Conservation (phyloP, 2,797 vertebrate species). For the Meriones psammophilus region DNA sequence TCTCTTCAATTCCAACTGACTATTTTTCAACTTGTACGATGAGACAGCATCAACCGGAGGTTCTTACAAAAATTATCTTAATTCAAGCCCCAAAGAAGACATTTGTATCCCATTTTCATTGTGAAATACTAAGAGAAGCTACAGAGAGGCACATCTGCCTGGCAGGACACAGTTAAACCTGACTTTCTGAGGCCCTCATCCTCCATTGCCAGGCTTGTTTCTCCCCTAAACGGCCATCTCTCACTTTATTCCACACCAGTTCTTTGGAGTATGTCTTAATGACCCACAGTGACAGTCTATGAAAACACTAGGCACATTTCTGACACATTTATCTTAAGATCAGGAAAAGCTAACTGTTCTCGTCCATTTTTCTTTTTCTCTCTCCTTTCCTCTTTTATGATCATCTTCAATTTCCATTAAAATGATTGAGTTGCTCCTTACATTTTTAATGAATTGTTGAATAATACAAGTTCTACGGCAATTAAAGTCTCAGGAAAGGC, state of each 20-base stretch:
- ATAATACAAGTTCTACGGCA: conserved; percentile 69
- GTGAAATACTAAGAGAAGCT: neutral
- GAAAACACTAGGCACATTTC: neutral
- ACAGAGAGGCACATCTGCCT: too few relatives aligned
- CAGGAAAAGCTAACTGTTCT: neutral
- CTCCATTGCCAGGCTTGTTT: neutral
- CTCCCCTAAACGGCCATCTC: rapidly evolving
- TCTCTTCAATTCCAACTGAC: neutral
- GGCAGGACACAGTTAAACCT: too few relatives aligned
- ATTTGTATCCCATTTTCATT: neutral
- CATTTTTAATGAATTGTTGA: conserved; percentile 76
- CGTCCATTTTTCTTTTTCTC: neutral
- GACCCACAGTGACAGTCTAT: neutral
- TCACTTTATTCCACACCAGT: neutral
- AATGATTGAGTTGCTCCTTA: conserved; percentile 64
- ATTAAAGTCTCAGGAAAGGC: conserved; percentile 67
- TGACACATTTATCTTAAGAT: neutral
- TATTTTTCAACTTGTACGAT: neutral
- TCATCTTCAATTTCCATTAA: conserved; percentile 64
- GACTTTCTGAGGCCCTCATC: neutral
- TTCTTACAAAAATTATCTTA: neutral
- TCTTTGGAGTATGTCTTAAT: conserved; percentile 20
- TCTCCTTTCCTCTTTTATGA: neutral
- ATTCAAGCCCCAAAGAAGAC: neutral
- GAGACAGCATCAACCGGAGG: neutral